Conservation (phyloP, 2,888 invertebrate species). For the Patella caerulea region DNA sequence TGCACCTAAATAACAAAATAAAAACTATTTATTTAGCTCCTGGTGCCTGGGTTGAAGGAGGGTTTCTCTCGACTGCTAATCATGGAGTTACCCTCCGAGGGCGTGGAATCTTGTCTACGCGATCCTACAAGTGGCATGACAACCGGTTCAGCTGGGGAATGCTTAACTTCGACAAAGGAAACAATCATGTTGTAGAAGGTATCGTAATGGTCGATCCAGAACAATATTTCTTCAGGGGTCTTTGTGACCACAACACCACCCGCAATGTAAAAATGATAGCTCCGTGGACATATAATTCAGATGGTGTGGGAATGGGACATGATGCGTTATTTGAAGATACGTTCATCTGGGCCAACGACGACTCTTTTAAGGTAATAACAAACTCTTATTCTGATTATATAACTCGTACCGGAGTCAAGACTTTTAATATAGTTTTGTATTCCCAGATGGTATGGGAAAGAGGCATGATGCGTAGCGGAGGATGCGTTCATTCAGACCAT, state of each 20-base stretch:
- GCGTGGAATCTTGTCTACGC: constrained; percentile 22
- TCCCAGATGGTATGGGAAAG: too few species aligned
- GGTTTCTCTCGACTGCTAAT: constrained; percentile 19
- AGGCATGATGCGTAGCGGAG: too few species aligned
- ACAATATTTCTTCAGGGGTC: constrained; percentile 14
- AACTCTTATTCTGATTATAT: neutral
- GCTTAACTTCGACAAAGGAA: constrained; percentile 27
- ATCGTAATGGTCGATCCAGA: constrained; percentile 23
- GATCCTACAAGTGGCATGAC: constrained; percentile 21
- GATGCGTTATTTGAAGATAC: constrained; percentile 26
- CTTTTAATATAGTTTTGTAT: too few species aligned
- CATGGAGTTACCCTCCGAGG: constrained; percentile 24
- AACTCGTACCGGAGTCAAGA: too few species aligned
- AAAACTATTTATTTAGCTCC: constrained; percentile 32
- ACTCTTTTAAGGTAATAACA: constrained; percentile 28
- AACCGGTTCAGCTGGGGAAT: constrained; percentile 15
- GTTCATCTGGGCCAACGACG: constrained; percentile 33
- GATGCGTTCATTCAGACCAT: too few species aligned
- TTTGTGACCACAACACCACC: constrained; percentile 18
- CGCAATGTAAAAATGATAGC: constrained; percentile 27
- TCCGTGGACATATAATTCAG: constrained; percentile 29
- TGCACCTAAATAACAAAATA: constrained; percentile 13
- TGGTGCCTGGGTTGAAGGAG: constrained; percentile 28
- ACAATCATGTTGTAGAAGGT: constrained; percentile 24
- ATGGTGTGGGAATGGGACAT: constrained; percentile 23